phyloP scores from a whole-genome alignment of 2,113 vertebrate species.

The Peucedramus taeniatus region DNA sequence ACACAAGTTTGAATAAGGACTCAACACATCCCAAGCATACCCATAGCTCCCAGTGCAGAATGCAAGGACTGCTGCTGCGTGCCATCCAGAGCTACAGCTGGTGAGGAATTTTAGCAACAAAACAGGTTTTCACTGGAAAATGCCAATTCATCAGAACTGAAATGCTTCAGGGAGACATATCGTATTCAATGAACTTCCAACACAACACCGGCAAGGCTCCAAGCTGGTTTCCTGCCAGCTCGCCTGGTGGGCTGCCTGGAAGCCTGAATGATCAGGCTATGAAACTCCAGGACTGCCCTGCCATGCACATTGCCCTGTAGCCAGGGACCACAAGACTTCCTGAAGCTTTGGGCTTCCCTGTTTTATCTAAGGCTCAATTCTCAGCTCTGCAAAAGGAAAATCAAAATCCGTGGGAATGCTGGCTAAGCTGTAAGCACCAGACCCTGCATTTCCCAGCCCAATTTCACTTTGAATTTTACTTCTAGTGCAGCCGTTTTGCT shows the following conservation, averaged over 20 bases:
- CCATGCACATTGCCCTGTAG: not conserved
- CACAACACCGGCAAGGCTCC: constrained; percentile 22
- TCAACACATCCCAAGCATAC: not conserved
- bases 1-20: not conserved
- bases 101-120: constrained; percentile 18
- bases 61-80: not conserved
- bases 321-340: constrained; percentile 17
- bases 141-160: constrained; percentile 38
- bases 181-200: constrained; percentile 17
- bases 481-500: not conserved
- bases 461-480: not conserved
- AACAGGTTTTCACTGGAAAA: constrained; percentile 54
- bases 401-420: not conserved
- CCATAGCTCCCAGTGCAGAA: not conserved
- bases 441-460: not conserved
- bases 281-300: not conserved
- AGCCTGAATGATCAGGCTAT: not conserved
- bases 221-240: constrained; percentile 32
- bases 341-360: not conserved
- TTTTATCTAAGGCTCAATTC: not conserved
- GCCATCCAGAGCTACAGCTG: not conserved
- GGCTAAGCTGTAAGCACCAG: not conserved
- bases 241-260: constrained; percentile 48
- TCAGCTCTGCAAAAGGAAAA: not conserved
- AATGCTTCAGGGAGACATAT: constrained; percentile 35